phyloP scores from a whole-genome alignment of 2,797 vertebrate species.

The Gallirallus australis region DNA sequence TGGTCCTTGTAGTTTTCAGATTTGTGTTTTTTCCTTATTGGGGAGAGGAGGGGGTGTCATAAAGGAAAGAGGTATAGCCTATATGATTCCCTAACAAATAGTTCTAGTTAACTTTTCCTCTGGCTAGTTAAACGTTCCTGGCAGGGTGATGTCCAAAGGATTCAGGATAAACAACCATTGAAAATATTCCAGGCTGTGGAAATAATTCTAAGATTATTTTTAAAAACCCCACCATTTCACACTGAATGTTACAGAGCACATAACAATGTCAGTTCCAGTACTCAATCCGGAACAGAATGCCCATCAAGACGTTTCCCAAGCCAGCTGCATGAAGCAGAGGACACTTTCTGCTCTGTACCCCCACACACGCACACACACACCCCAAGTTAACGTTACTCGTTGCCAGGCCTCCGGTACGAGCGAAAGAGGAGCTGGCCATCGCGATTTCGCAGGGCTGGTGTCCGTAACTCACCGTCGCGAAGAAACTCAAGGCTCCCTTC shows the following conservation, averaged over 20 bases:
- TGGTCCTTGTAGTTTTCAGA: background rate
- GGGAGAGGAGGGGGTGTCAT: accelerated
- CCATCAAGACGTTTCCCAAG: background rate
- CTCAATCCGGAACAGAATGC: background rate
- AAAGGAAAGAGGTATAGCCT: background rate
- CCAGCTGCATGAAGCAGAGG: background rate
- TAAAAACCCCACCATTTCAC: background rate
- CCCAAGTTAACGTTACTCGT: background rate
- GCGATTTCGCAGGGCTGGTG: accelerated
- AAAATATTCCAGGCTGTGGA: background rate
- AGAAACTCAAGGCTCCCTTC: background rate
- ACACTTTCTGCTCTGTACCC: background rate
- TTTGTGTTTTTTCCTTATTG: background rate
- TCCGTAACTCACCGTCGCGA: accelerated
- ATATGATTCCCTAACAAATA: background rate
- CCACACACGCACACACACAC: too few species aligned
- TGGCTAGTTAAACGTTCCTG: slow-evolving; percentile 31
- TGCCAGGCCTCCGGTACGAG: background rate
- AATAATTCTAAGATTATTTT: background rate
- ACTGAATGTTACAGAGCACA: accelerated
- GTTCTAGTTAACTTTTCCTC: background rate
- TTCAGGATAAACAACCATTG: background rate
- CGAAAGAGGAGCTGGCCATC: background rate
- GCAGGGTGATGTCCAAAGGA: background rate
- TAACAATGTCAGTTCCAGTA: background rate